Evolutionary conservation across 2,797 vertebrate species (phyloP).

Genomic region (Pseudopleuronectes americanus): DNA sequence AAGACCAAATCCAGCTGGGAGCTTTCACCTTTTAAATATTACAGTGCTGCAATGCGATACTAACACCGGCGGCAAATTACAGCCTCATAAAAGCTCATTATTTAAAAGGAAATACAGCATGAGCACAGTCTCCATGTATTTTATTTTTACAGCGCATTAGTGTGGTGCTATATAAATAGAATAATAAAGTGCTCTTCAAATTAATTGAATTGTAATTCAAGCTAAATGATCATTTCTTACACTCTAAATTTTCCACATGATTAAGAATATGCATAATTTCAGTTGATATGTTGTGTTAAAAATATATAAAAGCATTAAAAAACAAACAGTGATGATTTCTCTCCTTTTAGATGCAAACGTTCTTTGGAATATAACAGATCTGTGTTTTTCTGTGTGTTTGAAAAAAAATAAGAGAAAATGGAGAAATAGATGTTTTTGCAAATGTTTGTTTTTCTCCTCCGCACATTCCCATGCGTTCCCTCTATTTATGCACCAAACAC

Average conservation of each 20-base stretch:
- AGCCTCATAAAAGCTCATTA: conserved; percentile 23
- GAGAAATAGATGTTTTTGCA: conserved; percentile 28
- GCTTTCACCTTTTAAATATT: conserved; percentile 53
- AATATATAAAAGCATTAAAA: background rate
- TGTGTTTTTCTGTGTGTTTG: background rate
- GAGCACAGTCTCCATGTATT: background rate
- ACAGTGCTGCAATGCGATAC: conserved; percentile 49
- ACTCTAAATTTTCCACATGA: too few relatives aligned
- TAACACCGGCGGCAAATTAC: conserved; percentile 46
- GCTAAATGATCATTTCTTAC: background rate
- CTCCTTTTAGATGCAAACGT: background rate
- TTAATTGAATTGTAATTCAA: background rate
- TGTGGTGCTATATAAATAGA: background rate
- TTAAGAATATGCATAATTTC: too few relatives aligned
- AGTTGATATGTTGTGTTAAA: background rate
- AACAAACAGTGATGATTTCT: background rate
- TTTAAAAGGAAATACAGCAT: conserved; percentile 35
- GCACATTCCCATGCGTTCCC: conserved; percentile 24
- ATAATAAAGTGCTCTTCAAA: background rate
- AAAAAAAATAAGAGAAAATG: background rate
- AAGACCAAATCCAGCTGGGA: conserved; percentile 53
- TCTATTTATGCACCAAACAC: conserved; percentile 46
- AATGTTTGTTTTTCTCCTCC: conserved; percentile 26
- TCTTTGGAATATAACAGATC: background rate
- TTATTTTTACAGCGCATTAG: background rate